A percentile compares a stretch with the other conserved stretches of the same genome.
Evolutionary conservation across 2,888 invertebrate genomes (phyloP).

Genomic region (Tridacna gigas): DNA sequence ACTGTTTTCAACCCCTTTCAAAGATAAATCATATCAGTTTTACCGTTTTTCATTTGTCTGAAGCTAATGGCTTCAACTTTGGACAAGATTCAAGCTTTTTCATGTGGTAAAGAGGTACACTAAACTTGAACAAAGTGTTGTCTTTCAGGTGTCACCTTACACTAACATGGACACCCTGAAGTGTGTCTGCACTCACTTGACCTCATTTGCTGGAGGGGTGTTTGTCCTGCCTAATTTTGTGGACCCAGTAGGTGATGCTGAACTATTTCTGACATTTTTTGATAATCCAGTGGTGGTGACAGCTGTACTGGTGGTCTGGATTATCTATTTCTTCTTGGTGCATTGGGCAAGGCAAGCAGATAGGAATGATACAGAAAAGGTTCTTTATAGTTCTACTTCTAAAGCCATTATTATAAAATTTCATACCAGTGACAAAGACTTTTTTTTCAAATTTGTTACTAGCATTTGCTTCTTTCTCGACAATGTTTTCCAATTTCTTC

Average conservation of each 20-base stretch:
- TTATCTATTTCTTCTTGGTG: conserved; percentile 71
- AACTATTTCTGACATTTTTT: conserved; percentile 76
- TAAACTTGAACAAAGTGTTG: not conserved
- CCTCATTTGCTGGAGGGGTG: conserved; percentile 73
- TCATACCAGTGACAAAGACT: too few species aligned
- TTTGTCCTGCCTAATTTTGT: conserved; percentile 72
- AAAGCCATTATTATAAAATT: too few species aligned
- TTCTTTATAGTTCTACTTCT: conserved; percentile 6
- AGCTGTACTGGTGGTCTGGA: conserved; percentile 71
- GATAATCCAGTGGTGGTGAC: conserved; percentile 78
- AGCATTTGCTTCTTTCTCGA: too few species aligned
- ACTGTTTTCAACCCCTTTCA: too few species aligned
- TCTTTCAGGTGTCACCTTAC: conserved; percentile 59
- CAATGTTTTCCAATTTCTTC: too few species aligned
- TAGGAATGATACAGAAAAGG: conserved; percentile 67
- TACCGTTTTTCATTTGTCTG: too few species aligned
- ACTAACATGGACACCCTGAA: conserved; percentile 60
- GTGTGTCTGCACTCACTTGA: conserved; percentile 72
- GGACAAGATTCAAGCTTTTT: too few species aligned
- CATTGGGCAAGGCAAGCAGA: conserved; percentile 73
- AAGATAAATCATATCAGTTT: too few species aligned
- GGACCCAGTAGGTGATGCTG: conserved; percentile 69
- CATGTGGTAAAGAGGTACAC: not conserved
- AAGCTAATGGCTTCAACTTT: too few species aligned
- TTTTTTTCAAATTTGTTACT: too few species aligned